A percentile compares a stretch with the other conserved stretches of the same genome.
phyloP scores from a whole-genome alignment of 2,113 vertebrate genomes.

The Erythrolamprus reginae region DNA sequence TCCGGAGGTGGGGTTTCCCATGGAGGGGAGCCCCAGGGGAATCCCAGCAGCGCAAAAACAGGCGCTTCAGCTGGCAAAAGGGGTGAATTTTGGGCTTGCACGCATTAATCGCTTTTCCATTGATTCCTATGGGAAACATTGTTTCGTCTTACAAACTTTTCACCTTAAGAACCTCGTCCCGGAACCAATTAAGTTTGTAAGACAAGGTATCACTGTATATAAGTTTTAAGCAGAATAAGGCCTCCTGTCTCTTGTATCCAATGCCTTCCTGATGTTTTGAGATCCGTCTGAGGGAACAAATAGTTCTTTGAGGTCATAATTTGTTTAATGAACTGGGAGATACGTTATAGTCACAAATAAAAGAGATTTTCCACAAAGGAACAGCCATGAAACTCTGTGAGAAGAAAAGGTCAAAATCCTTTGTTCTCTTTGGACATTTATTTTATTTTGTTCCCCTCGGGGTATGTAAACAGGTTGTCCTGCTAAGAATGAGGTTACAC shows the following conservation, averaged over 20 bases:
- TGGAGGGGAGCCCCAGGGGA: too few relatives aligned
- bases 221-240: background rate
- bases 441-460: background rate
- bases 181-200: too few relatives aligned
- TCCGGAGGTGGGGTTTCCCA: too few relatives aligned
- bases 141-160: too few relatives aligned
- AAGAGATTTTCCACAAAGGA: background rate
- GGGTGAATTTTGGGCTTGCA: too few relatives aligned
- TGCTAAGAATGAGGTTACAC: background rate
- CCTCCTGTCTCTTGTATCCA: background rate
- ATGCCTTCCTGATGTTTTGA: background rate
- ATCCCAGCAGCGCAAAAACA: too few relatives aligned
- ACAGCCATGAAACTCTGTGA: background rate
- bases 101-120: too few relatives aligned
- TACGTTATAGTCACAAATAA: background rate
- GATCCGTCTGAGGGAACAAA: background rate
- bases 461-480: background rate
- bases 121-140: too few relatives aligned
- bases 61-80: too few relatives aligned
- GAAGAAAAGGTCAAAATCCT: background rate
- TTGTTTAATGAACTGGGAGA: background rate
- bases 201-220: too few relatives aligned
- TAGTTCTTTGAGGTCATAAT: background rate
- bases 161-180: too few relatives aligned
- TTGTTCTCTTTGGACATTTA: background rate